Conservation (phyloP, 1,140 invertebrate species). For the Araneus ventricosus region DNA sequence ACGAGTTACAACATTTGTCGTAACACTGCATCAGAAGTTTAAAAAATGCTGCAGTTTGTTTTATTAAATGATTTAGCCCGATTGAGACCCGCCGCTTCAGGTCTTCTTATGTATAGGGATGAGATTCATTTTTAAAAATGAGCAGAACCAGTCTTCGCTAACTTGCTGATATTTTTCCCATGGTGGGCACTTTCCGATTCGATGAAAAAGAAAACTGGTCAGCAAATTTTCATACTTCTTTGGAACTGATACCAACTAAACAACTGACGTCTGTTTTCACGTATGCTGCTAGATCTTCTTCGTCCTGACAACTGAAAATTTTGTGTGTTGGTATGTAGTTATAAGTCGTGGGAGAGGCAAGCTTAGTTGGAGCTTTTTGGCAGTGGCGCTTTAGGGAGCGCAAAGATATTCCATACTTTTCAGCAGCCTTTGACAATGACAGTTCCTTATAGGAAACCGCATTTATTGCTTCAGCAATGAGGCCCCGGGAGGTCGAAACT, state of each 20-base stretch:
- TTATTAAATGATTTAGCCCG: not conserved
- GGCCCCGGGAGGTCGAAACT: no score
- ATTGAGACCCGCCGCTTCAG: not conserved
- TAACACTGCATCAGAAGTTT: not conserved
- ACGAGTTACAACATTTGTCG: slow-evolving; percentile 18
- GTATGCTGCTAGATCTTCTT: not conserved
- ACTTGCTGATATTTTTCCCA: not conserved
- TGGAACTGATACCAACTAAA: not conserved
- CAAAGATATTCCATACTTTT: no score
- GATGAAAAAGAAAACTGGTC: not conserved
- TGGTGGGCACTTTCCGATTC: not conserved
- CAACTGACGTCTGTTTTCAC: not conserved
- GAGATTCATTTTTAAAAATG: not conserved
- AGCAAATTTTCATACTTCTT: not conserved
- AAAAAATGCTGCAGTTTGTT: not conserved
- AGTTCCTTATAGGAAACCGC: no score
- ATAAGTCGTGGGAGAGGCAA: no score
- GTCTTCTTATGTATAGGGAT: no score
- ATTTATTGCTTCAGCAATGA: no score
- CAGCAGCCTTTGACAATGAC: no score
- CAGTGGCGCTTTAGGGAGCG: no score
- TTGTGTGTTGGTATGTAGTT: not conserved
- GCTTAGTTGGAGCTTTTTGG: no score
- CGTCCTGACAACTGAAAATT: not conserved
- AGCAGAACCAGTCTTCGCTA: not conserved